phyloP scores from a whole-genome alignment of 2,797 vertebrate species.

The Coluber constrictor region DNA sequence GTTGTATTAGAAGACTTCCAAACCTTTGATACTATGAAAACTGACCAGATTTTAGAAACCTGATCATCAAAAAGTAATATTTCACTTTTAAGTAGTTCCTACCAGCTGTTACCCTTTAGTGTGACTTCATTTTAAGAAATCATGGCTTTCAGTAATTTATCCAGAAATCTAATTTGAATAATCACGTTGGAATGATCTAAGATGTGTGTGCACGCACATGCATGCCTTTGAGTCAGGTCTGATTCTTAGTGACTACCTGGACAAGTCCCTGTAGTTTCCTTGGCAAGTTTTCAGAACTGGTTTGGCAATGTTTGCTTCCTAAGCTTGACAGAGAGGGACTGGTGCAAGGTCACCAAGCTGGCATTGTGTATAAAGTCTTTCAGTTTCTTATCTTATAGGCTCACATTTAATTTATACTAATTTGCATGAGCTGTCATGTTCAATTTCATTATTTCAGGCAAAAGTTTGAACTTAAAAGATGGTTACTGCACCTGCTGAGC shows the following conservation, averaged over 20 bases:
- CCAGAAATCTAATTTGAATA: neutral
- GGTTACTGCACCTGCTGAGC: slow-evolving; percentile 87
- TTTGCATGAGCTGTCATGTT: neutral
- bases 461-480: slow-evolving; percentile 8
- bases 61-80: neutral
- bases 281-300: neutral
- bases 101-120: neutral
- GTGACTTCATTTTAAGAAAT: neutral
- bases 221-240: neutral
- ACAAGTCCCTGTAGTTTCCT: neutral
- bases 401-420: neutral
- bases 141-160: neutral
- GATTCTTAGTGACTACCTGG: neutral
- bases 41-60: neutral
- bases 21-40: neutral
- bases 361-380: neutral
- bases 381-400: neutral
- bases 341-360: neutral
- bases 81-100: neutral
- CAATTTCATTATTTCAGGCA: slow-evolving; percentile 5
- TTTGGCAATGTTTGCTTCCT: neutral
- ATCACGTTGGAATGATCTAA: neutral
- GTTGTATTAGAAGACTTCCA: neutral
- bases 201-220: neutral
- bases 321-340: neutral